Percentiles rank a stretch among this genome's conserved stretches.
Conservation (phyloP, 2,888 invertebrate genomes). For the Nymphalis polychloros region DNA sequence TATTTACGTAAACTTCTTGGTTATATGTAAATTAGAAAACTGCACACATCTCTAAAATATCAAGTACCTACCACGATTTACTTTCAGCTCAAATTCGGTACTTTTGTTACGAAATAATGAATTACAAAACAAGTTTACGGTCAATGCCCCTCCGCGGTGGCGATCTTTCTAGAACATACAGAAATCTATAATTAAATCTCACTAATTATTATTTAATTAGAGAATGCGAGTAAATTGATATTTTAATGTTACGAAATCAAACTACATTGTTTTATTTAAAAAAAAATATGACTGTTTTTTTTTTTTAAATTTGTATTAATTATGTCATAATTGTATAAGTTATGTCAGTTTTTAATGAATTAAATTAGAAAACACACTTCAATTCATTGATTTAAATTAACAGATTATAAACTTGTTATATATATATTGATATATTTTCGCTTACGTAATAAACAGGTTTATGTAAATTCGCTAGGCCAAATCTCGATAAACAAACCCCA, state of each 20-base stretch:
- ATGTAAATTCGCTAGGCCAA: too few relatives aligned
- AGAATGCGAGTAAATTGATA: background rate
- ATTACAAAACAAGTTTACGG: constrained; percentile 44
- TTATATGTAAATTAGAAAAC: background rate
- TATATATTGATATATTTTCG: too few relatives aligned
- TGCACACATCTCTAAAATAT: background rate
- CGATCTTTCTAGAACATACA: constrained; percentile 29
- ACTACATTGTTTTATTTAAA: background rate
- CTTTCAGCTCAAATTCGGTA: constrained; percentile 29
- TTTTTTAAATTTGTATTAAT: too few relatives aligned
- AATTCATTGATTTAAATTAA: background rate
- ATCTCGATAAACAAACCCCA: too few relatives aligned
- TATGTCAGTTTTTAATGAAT: too few relatives aligned
- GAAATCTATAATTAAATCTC: constrained; percentile 38
- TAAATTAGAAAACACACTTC: background rate
- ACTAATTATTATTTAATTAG: constrained; percentile 33
- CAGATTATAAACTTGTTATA: too few relatives aligned
- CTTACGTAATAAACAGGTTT: too few relatives aligned
- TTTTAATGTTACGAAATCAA: background rate
- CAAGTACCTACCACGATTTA: constrained; percentile 18
- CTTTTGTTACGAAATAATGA: constrained; percentile 39
- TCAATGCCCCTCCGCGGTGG: constrained; percentile 42
- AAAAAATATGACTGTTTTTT: background rate
- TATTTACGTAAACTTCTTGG: background rate
- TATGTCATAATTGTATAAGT: too few relatives aligned